phyloP scores from a whole-genome alignment of 1,140 invertebrate species.

The Diabrotica virgifera region DNA sequence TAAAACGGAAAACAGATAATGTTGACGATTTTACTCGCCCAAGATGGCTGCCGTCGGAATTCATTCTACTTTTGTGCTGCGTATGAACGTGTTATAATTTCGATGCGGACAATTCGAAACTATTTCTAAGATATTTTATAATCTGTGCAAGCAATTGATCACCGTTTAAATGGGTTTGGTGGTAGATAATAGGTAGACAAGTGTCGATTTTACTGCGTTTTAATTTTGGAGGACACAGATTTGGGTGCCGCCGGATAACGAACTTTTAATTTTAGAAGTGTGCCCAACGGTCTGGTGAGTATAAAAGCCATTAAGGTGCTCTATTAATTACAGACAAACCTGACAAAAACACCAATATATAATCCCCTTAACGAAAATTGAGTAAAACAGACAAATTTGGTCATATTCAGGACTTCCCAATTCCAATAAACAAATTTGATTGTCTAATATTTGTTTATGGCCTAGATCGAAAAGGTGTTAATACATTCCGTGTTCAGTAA shows the following conservation, averaged over 20 bases:
- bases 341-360: too few species aligned
- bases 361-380: too few species aligned
- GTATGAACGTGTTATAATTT: slow-evolving; percentile 12
- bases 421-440: too few species aligned
- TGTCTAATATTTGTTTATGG: too few species aligned
- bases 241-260: slow-evolving; percentile 10
- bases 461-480: too few species aligned
- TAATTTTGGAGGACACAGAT: not conserved
- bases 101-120: slow-evolving; percentile 1
- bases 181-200: not conserved
- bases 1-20: slow-evolving; percentile 9
- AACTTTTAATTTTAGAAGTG: not conserved
- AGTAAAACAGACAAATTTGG: too few species aligned
- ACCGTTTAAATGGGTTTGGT: slow-evolving; percentile 3
- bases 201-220: not conserved
- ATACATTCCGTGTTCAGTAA: too few species aligned
- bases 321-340: too few species aligned
- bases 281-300: too few species aligned
- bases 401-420: too few species aligned
- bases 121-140: slow-evolving; percentile 14
- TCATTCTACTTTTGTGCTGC: slow-evolving; percentile 24
- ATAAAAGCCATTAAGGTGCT: too few species aligned
- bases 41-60: slow-evolving; percentile 49
- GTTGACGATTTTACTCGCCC: slow-evolving; percentile 33
- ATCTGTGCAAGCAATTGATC: not conserved